Conservation (phyloP, 2,797 vertebrate species). For the Phylloscopus collybita region DNA sequence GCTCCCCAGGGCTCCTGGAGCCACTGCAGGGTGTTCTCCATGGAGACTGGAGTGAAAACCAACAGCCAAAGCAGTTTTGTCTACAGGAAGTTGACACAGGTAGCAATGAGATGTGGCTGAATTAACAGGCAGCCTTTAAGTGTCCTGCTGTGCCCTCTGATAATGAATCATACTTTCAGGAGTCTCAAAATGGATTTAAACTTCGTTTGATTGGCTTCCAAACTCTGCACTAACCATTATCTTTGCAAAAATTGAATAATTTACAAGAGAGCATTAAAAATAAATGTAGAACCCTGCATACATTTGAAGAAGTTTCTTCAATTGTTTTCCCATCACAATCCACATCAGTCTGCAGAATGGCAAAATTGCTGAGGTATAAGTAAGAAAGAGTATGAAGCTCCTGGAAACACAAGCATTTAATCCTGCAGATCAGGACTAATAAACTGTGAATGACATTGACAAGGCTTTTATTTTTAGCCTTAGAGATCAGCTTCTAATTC, state of each 20-base stretch:
- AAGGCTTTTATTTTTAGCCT: conserved; percentile 68
- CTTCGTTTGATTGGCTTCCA: conserved; percentile 69
- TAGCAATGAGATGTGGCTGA: conserved; percentile 9
- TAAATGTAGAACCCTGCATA: conserved; percentile 56
- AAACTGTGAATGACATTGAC: conserved; percentile 66
- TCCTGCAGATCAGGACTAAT: conserved; percentile 47
- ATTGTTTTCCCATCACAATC: conserved; percentile 54
- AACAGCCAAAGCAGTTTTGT: not conserved
- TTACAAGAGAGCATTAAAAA: conserved; percentile 73
- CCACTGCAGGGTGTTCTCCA: not conserved
- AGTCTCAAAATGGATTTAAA: conserved; percentile 65
- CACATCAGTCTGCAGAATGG: not conserved
- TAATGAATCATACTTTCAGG: conserved; percentile 61
- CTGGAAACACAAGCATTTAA: conserved; percentile 55
- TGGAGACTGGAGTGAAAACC: not conserved
- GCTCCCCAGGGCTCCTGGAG: not conserved
- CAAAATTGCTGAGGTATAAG: conserved; percentile 31
- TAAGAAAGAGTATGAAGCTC: conserved; percentile 34
- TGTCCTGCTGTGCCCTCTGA: conserved; percentile 31
- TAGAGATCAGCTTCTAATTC: conserved; percentile 65
- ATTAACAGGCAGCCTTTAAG: not conserved
- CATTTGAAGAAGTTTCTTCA: conserved; percentile 59
- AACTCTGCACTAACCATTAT: conserved; percentile 67
- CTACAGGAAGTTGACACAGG: not conserved
- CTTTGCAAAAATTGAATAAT: conserved; percentile 75